Conservation (phyloP, 2,113 vertebrate genomes). For the Cheilinus undulatus region DNA sequence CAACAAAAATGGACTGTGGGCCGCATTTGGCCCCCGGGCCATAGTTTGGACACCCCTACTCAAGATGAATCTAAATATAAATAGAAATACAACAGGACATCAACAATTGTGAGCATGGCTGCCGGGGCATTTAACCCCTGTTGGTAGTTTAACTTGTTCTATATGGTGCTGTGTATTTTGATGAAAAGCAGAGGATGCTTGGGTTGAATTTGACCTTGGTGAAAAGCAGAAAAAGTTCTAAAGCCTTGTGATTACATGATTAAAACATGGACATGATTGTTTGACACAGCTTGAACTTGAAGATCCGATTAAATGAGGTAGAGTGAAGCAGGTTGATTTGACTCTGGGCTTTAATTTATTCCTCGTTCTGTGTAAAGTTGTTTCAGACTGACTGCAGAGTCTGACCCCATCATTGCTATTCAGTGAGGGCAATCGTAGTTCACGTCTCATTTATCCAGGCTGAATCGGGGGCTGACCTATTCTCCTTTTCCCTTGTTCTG, state of each 20-base stretch:
- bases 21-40: no score
- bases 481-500: not conserved
- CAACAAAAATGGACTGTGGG: no score
- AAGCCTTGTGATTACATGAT: not conserved
- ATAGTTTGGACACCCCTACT: no score
- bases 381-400: conserved; percentile 2
- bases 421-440: not conserved
- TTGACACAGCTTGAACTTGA: conserved; percentile 4
- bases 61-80: no score
- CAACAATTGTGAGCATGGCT: no score
- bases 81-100: no score
- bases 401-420: conserved; percentile 13
- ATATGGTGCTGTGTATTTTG: no score
- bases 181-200: no score
- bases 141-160: no score
- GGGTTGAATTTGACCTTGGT: no score
- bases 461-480: not conserved
- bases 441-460: not conserved
- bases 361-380: not conserved
- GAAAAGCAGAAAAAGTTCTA: not conserved
- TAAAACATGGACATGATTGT: not conserved
- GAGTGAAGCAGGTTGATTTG: not conserved
- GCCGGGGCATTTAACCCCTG: no score
- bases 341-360: not conserved
- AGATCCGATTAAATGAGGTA: not conserved